phyloP scores from a whole-genome alignment of 2,113 vertebrate species.

The Sprattus sprattus region DNA sequence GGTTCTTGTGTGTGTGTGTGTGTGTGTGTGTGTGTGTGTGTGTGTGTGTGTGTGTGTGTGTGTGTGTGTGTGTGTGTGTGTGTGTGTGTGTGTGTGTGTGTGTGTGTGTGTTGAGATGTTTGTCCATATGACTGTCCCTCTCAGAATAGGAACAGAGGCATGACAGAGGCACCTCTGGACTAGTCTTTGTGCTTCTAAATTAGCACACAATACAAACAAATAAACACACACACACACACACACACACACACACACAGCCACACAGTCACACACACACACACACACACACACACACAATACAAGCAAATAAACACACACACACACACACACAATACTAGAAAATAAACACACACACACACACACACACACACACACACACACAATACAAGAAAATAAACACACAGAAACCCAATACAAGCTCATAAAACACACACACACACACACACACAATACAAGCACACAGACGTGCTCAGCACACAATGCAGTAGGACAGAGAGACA shows the following conservation, averaged over 20 bases:
- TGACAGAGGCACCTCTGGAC: too few relatives aligned
- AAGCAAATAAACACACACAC: not conserved
- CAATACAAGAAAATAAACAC: not conserved
- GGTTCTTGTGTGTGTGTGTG: not conserved
- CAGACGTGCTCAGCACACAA: too few relatives aligned
- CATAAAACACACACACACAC: not conserved
- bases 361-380: not conserved
- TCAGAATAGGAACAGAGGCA: too few relatives aligned
- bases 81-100: slow-evolving; percentile 7
- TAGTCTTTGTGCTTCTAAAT: too few relatives aligned
- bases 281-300: not conserved
- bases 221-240: not conserved
- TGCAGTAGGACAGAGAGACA: too few relatives aligned
- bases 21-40: too few relatives aligned
- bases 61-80: not conserved
- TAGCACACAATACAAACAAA: not conserved
- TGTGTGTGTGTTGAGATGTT: not conserved
- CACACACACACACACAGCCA: not conserved
- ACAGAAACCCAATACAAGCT: not conserved
- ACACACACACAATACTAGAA: not conserved
- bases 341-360: not conserved
- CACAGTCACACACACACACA: not conserved
- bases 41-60: too few relatives aligned
- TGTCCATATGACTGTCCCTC: too few relatives aligned
- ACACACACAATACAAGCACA: not conserved